A percentile compares a stretch with the other conserved stretches of the same genome.
Conservation (phyloP, 2,113 vertebrate species). For the Melierax canorus region DNA sequence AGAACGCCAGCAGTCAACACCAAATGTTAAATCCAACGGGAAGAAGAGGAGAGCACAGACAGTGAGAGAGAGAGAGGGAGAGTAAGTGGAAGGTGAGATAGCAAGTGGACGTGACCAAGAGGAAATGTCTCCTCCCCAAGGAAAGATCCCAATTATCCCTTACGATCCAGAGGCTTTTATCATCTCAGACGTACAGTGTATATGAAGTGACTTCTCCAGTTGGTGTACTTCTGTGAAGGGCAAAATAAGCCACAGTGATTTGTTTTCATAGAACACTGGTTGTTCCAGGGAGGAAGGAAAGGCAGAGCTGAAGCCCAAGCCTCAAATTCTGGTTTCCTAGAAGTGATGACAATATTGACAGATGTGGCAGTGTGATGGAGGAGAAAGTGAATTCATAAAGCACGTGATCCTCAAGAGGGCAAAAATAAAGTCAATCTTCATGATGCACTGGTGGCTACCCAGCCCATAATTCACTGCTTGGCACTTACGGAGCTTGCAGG, state of each 20-base stretch:
- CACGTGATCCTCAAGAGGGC: neutral
- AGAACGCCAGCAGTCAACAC: neutral
- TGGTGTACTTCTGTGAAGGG: neutral
- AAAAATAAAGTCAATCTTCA: constrained; percentile 65
- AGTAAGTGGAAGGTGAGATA: neutral
- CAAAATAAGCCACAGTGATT: neutral
- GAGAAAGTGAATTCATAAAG: constrained; percentile 32
- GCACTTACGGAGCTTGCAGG: neutral
- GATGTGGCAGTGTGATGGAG: neutral
- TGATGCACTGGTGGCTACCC: constrained; percentile 50
- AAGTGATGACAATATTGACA: neutral
- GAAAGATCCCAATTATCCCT: constrained; percentile 68
- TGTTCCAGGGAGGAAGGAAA: neutral
- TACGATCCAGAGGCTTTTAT: constrained; percentile 64
- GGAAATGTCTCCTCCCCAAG: constrained; percentile 6
- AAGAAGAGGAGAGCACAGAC: neutral
- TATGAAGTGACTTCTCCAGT: neutral
- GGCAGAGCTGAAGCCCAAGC: neutral
- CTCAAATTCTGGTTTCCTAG: constrained; percentile 43
- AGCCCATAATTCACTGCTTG: constrained; percentile 50
- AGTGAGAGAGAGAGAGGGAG: neutral
- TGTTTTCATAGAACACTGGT: neutral
- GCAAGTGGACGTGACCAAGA: neutral
- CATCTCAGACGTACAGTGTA: constrained; percentile 23
- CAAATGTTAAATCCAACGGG: constrained; percentile 12